Percentiles rank a stretch among this genome's conserved stretches.
Conservation (phyloP, 1,140 invertebrate genomes). For the Branchinecta lynchi region DNA sequence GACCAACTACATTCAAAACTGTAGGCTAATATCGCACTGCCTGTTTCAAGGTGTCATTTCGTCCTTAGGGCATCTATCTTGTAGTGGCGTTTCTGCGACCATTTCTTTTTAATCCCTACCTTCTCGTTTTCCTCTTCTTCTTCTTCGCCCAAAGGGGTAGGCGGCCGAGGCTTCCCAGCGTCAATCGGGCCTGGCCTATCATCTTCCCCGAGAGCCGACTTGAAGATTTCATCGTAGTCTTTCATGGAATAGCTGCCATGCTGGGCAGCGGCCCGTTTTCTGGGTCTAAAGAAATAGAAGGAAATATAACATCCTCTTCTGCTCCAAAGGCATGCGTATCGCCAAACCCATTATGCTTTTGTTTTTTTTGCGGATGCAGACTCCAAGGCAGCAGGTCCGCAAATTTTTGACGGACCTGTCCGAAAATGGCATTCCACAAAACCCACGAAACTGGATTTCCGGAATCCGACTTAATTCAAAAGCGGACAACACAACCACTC, state of each 20-base stretch:
- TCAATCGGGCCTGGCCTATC: background rate
- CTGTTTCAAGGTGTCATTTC: no score
- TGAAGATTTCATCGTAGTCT: constrained; percentile 23
- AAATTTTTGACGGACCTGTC: no score
- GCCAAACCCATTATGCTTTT: no score
- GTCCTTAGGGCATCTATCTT: no score
- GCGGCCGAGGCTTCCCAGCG: constrained; percentile 23
- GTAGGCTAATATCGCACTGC: no score
- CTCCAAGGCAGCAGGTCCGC: no score
- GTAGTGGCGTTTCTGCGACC: constrained; percentile 29
- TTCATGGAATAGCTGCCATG: constrained; percentile 21
- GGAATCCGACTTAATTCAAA: no score
- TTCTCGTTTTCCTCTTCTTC: constrained; percentile 30
- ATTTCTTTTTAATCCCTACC: constrained; percentile 32
- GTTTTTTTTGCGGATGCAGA: no score
- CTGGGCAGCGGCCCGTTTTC: constrained; percentile 18
- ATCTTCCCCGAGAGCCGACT: constrained; percentile 21
- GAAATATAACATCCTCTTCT: background rate
- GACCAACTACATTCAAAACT: no score
- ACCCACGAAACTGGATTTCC: no score
- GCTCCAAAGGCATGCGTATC: background rate
- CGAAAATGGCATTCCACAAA: no score
- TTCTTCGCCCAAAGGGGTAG: constrained; percentile 27
- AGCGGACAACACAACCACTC: no score
- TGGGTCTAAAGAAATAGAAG: background rate